phyloP scores from a whole-genome alignment of 1,140 invertebrate species.

The Aricia agestis region DNA sequence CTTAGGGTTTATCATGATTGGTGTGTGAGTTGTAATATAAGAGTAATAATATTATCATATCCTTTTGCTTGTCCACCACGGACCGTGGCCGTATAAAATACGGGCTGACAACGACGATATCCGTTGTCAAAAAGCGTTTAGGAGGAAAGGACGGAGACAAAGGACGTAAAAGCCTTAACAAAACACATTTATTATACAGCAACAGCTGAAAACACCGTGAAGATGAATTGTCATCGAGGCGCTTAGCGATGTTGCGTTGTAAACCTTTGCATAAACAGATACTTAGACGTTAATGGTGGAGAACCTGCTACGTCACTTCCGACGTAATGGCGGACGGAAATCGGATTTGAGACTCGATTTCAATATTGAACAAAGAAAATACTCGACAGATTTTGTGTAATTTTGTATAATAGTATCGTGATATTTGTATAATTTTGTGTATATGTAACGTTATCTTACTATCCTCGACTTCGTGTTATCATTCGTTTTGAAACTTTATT shows the following conservation, averaged over 20 bases:
- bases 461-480: too few relatives aligned
- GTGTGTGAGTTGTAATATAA: too few relatives aligned
- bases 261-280: constrained; percentile 16
- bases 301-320: constrained; percentile 8
- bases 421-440: too few relatives aligned
- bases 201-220: background rate
- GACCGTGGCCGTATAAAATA: background rate
- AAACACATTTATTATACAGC: background rate
- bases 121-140: constrained; percentile 2
- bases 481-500: too few relatives aligned
- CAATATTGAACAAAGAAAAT: background rate
- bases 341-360: constrained; percentile 9
- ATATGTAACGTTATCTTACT: too few relatives aligned
- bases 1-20: too few relatives aligned
- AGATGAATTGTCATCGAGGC: background rate
- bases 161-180: background rate
- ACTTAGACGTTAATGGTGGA: constrained; percentile 11
- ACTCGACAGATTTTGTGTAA: background rate
- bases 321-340: background rate
- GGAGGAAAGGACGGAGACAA: background rate
- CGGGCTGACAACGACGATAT: background rate
- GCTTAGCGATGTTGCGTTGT: constrained; percentile 11
- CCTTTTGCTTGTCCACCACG: too few relatives aligned
- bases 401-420: too few relatives aligned
- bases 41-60: too few relatives aligned